Evolutionary conservation across 2,113 vertebrate species (phyloP), one percentile per base, ranked within the genome.

Genomic region (Sphaerodactylus townsendi): DNA sequence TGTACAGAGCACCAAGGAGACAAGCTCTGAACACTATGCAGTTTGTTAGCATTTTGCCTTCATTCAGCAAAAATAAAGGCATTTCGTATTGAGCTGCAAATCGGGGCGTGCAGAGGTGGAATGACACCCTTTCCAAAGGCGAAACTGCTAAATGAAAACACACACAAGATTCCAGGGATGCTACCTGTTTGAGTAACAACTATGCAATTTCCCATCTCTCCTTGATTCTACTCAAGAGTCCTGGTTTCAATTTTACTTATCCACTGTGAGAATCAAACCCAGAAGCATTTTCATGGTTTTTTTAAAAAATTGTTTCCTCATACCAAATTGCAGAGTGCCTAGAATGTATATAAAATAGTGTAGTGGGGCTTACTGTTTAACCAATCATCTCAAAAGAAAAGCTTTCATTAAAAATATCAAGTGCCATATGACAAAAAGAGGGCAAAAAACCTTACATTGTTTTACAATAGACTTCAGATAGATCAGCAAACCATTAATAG

Each of bases 1-100:
- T 17, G n/a, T 5, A 69, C 30, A 79, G 82, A 88, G 68, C 17
- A 72, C 84, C 86, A 65, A 87, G 53, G 86, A 28, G 14, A 11
- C 25, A 15, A 44, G 70, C 11, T 25, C 64, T 39, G 53, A n/a
- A 41, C 19, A 33, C 76, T n/a, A 44, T 39, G 81, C 82, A 85
- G 74, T 88, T 87, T 84, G 88, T 89, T 87, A 90, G 87, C 87
- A 79, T 74, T 87, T 76, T 76, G 65, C 74, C 48, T 90, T 81
- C 84, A 79, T 79, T 86, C 79, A 73, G 37, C 28, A 71, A 91
- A 90, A 94, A 89, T 81, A 92, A 92, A 92, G 82, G 44, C 68
- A 82, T 71, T 10, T 33, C 41, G 77, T 91, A 86, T 91, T 82
- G 88, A 85, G 77, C 82, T 90, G 85, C 71, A 88, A 87, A 79